Percentiles rank a stretch among this genome's conserved stretches.
Evolutionary conservation across 1,140 invertebrate genomes (phyloP).

Genomic region (Drosophila willistoni): DNA sequence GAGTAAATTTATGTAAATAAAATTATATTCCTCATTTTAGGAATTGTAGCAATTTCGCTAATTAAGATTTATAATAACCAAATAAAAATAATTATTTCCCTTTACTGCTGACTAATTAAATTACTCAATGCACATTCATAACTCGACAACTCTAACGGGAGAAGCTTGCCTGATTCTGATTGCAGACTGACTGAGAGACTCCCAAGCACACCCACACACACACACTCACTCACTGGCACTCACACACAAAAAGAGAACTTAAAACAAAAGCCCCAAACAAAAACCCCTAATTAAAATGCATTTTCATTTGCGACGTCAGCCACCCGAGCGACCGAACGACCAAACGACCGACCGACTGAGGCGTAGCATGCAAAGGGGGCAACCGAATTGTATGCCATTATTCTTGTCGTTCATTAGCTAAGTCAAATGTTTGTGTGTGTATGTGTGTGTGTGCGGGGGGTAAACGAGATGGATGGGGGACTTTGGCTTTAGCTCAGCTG

Average conservation of each 20-base stretch:
- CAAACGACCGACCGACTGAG: slow-evolving; percentile 25
- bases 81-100: too few relatives aligned
- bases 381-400: not conserved
- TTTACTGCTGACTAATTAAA: not conserved
- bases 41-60: too few relatives aligned
- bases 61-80: too few relatives aligned
- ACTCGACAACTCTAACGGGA: not conserved
- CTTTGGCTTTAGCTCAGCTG: slow-evolving; percentile 3
- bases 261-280: slow-evolving; percentile 76
- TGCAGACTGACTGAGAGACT: slow-evolving; percentile 5
- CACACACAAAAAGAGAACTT: slow-evolving; percentile 51
- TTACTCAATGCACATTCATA: not conserved
- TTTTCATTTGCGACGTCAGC: slow-evolving; percentile 80
- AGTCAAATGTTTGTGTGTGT: slow-evolving; percentile 11
- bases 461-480: not conserved
- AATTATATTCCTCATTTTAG: too few relatives aligned
- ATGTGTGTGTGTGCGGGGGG: not conserved
- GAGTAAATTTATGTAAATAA: too few relatives aligned
- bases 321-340: not conserved
- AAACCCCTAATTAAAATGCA: slow-evolving; percentile 83
- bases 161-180: not conserved
- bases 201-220: slow-evolving; percentile 17
- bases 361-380: slow-evolving; percentile 39
- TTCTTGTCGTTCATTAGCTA: slow-evolving; percentile 39
- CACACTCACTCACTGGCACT: slow-evolving; percentile 28